Percentiles rank a stretch among this genome's conserved stretches.
These are phyloP conservation scores for Tauraco hartlaubi DNA, from an alignment of 2,797 vertebrate genomes.

Conservation along the genomic window DNA sequence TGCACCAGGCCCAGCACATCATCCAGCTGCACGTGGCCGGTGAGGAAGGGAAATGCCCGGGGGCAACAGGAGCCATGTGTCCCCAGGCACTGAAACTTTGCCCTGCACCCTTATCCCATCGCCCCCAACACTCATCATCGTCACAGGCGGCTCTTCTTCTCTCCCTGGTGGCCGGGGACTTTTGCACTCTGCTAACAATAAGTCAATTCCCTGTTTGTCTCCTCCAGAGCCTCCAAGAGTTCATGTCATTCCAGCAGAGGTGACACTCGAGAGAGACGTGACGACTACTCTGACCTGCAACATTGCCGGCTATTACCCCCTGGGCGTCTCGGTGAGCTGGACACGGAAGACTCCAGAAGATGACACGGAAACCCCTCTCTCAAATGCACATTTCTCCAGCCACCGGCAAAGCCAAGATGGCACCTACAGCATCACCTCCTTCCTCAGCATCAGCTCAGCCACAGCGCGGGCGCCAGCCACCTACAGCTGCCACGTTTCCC, in stretches of 20 bases:
- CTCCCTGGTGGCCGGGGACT: neutral
- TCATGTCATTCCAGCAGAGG: neutral
- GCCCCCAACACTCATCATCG: neutral
- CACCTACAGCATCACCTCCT: conserved; percentile 84
- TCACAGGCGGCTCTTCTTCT: neutral
- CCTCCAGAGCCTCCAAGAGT: conserved; percentile 62
- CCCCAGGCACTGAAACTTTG: neutral
- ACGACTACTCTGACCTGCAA: conserved; percentile 78
- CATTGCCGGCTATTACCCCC: conserved; percentile 86
- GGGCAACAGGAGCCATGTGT: neutral
- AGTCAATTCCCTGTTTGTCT: neutral
- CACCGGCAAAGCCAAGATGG: conserved; percentile 83
- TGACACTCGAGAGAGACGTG: neutral
- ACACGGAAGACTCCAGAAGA: conserved; percentile 57
- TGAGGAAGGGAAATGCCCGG: conserved; percentile 58
- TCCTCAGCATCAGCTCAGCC: conserved; percentile 71
- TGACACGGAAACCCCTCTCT: conserved; percentile 56
- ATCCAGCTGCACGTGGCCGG: conserved; percentile 81
- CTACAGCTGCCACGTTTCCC: conserved; percentile 85
- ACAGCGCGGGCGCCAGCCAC: conserved; percentile 68
- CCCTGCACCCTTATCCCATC: neutral
- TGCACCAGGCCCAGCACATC: conserved; percentile 84
- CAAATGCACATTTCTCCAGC: conserved; percentile 79
- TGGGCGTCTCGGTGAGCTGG: conserved; percentile 87
- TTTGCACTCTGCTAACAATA: neutral